Percentiles rank a stretch among this genome's conserved stretches.
Conservation (phyloP, 2,113 vertebrate genomes). For the Hippocampus comes region DNA sequence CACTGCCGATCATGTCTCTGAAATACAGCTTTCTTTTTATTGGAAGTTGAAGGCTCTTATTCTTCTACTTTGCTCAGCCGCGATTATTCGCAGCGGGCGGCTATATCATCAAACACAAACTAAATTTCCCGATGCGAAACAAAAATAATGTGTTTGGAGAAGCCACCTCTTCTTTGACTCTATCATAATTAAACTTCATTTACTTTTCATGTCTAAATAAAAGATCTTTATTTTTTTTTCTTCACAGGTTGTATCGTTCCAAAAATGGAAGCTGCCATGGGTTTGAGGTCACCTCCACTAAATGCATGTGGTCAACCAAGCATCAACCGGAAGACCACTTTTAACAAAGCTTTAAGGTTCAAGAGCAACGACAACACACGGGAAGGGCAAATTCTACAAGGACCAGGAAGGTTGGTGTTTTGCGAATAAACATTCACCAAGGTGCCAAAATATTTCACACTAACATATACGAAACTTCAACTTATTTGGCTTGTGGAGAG, state of each 20-base stretch:
- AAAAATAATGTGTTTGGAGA: background rate
- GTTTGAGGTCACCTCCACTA: constrained; percentile 44
- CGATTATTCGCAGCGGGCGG: too few species aligned
- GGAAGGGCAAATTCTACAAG: constrained; percentile 57
- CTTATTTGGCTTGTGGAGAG: background rate
- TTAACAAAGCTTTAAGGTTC: constrained; percentile 74
- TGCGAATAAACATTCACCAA: background rate
- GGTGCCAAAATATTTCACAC: background rate
- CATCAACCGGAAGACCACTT: constrained; percentile 75
- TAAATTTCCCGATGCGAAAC: too few species aligned
- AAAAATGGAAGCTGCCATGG: constrained; percentile 91
- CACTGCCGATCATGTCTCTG: too few species aligned
- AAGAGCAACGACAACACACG: constrained; percentile 35
- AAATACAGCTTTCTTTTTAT: too few species aligned
- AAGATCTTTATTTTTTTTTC: background rate
- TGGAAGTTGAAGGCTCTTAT: too few species aligned
- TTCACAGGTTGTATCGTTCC: constrained; percentile 88
- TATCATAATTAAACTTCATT: background rate
- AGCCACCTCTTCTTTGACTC: background rate
- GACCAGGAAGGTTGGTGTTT: constrained; percentile 50
- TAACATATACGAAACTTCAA: too few species aligned
- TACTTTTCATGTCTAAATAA: background rate
- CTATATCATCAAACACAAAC: too few species aligned
- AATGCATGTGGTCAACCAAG: constrained; percentile 37
- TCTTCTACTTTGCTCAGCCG: too few species aligned